These are phyloP conservation scores for mouse (Mus musculus) DNA, from an alignment of 2,113 vertebrate species.

Conservation along the genomic window DNA sequence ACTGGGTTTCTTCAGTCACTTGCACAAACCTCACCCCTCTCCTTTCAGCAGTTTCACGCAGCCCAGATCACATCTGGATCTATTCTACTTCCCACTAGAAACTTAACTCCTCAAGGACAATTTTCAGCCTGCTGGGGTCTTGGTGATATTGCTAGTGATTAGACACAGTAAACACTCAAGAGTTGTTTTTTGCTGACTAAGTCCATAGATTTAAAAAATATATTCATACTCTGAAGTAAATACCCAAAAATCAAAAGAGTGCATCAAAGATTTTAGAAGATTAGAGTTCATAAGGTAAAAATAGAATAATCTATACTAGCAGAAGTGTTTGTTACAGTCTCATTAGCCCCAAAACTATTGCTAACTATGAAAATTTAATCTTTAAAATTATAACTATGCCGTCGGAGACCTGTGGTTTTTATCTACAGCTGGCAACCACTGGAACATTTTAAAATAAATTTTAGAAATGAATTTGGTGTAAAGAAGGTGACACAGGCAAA, in stretches of 20 bases:
- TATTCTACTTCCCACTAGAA: not conserved
- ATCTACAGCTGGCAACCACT: not conserved
- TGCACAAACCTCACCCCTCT: not conserved
- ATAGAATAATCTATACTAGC: not conserved
- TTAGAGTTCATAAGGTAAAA: not conserved
- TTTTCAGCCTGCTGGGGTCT: not conserved
- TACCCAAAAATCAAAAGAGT: not conserved
- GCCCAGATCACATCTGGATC: rapidly evolving
- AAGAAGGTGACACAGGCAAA: not conserved
- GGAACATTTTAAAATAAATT: not conserved
- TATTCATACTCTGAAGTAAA: not conserved
- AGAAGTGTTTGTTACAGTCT: not conserved
- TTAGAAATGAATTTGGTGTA: not conserved
- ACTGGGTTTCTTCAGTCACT: too few relatives aligned
- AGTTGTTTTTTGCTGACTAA: not conserved
- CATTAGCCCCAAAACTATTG: not conserved
- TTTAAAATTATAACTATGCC: not conserved
- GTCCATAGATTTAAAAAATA: not conserved
- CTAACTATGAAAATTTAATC: not conserved
- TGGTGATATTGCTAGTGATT: not conserved
- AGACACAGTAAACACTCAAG: not conserved
- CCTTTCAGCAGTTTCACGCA: not conserved
- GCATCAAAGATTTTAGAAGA: not conserved
- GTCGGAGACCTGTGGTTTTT: not conserved
- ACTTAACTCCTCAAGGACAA: not conserved